Percentiles rank a stretch among this genome's conserved stretches.
These are phyloP conservation scores for Heliconius melpomene DNA, from an alignment of 1,140 invertebrate genomes.

Conservation along the genomic window DNA sequence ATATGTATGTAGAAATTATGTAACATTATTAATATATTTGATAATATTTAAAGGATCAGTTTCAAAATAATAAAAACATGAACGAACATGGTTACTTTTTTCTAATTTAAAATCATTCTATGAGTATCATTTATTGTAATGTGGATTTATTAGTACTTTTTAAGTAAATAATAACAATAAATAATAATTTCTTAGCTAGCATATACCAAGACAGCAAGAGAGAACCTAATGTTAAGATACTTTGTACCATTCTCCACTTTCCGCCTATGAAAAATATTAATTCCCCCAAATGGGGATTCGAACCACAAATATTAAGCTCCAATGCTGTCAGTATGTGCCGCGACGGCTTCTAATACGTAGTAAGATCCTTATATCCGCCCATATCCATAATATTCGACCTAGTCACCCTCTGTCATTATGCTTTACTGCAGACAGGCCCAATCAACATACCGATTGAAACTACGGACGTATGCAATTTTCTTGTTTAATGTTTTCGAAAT, in stretches of 20 bases:
- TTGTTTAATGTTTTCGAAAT: neutral
- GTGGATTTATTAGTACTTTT: too few relatives aligned
- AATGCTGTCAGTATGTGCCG: too few relatives aligned
- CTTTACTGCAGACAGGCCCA: neutral
- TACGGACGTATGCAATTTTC: conserved; percentile 4
- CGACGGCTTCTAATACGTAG: neutral
- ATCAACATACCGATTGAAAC: neutral
- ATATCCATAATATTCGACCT: neutral
- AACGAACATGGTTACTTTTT: neutral
- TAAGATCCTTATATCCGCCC: neutral
- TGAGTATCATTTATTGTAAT: too few relatives aligned
- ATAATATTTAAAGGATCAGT: neutral
- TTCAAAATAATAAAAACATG: neutral
- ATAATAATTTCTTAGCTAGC: too few relatives aligned
- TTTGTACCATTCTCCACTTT: too few relatives aligned
- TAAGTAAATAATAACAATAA: too few relatives aligned
- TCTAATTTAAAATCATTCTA: too few relatives aligned
- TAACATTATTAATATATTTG: neutral
- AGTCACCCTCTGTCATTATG: neutral
- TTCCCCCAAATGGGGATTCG: too few relatives aligned
- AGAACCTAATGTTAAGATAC: too few relatives aligned
- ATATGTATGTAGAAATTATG: neutral
- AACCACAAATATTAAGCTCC: too few relatives aligned
- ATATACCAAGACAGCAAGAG: too few relatives aligned
- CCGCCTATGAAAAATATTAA: too few relatives aligned